Percentiles rank a stretch among this genome's conserved stretches.
These are phyloP conservation scores for Petrocephalus sullivani DNA, from an alignment of 2,797 vertebrate genomes.

Conservation along the genomic window DNA sequence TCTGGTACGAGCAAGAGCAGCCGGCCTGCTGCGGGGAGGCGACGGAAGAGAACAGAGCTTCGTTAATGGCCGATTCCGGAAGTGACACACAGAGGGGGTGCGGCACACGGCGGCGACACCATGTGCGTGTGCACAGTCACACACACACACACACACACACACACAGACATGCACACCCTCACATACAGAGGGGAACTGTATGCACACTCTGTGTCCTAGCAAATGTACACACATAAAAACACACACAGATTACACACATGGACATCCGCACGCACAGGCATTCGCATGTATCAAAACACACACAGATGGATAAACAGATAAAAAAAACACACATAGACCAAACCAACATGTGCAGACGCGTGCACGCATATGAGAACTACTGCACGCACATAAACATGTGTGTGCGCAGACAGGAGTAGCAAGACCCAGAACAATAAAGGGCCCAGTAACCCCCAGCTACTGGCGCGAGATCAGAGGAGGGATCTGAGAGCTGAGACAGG, in stretches of 20 bases:
- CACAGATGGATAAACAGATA: background rate
- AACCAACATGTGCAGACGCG: background rate
- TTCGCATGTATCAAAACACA: background rate
- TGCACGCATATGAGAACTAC: background rate
- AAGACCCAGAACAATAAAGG: conserved; percentile 11
- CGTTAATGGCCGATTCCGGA: conserved; percentile 33
- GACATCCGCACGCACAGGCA: background rate
- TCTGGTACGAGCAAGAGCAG: conserved; percentile 85
- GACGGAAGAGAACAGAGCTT: conserved; percentile 73
- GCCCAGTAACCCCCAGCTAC: background rate
- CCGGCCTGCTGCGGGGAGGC: conserved; percentile 72
- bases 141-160: background rate
- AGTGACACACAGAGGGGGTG: conserved; percentile 21
- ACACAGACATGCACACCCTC: conserved; percentile 36
- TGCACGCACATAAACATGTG: conserved; percentile 35
- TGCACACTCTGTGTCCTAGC: background rate
- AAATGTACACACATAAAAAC: background rate
- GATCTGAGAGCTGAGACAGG: background rate
- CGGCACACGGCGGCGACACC: background rate
- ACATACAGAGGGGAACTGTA: conserved; percentile 62
- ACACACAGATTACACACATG: background rate
- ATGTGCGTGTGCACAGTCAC: background rate
- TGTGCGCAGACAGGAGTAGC: conserved; percentile 68
- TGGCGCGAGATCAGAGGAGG: conserved; percentile 19
- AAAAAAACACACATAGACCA: background rate